Percentiles rank a stretch among this genome's conserved stretches.
phyloP scores from a whole-genome alignment of 2,888 invertebrate species.

The Galerucella calmariensis region DNA sequence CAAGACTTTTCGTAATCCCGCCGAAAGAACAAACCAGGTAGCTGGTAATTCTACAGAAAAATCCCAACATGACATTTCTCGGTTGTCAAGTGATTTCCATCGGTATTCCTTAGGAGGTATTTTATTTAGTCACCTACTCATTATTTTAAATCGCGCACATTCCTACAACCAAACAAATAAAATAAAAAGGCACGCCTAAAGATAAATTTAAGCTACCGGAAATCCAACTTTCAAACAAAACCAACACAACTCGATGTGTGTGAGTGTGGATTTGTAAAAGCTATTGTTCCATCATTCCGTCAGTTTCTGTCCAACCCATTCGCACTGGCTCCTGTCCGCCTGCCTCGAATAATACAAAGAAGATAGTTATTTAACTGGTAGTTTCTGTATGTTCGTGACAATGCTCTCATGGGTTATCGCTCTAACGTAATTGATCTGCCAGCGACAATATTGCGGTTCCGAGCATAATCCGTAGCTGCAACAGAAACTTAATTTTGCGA shows the following conservation, averaged over 20 bases:
- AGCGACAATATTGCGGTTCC: conserved; percentile 16
- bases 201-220: conserved; percentile 1
- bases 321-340: neutral
- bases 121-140: too few relatives aligned
- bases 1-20: too few relatives aligned
- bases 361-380: conserved; percentile 8
- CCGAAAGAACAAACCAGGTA: too few relatives aligned
- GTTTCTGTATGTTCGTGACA: conserved; percentile 27
- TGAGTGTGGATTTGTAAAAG: conserved; percentile 11
- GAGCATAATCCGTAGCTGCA: conserved; percentile 1
- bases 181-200: neutral
- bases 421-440: conserved; percentile 24
- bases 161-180: neutral
- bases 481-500: conserved; percentile 8
- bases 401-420: conserved; percentile 21
- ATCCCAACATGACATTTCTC: too few relatives aligned
- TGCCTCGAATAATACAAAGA: neutral
- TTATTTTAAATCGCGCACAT: neutral
- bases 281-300: conserved; percentile 8
- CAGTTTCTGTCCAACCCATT: neutral
- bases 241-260: neutral
- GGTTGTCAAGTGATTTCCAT: too few relatives aligned
- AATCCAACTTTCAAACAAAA: conserved; percentile 6
- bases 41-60: too few relatives aligned
- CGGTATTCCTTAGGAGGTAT: too few relatives aligned